These are phyloP conservation scores for Crocodylus rhombifer DNA, from an alignment of 2,797 vertebrate species.

Conservation along the genomic window DNA sequence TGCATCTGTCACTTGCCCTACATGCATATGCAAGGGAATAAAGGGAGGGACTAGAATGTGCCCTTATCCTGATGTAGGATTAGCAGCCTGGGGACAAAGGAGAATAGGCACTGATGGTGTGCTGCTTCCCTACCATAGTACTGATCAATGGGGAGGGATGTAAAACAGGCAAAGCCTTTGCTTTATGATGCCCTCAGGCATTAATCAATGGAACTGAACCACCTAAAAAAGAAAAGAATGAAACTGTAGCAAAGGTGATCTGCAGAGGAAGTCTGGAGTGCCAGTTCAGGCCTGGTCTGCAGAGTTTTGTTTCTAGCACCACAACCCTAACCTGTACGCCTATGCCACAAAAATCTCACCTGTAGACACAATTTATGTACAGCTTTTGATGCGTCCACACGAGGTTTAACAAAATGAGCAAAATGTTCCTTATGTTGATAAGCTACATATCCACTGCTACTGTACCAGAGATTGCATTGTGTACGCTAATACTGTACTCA, in stretches of 20 bases:
- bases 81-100: not conserved
- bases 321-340: rapidly evolving
- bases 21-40: not conserved
- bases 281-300: not conserved
- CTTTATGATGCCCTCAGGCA: not conserved
- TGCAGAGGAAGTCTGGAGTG: not conserved
- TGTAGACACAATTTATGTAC: rapidly evolving
- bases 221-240: not conserved
- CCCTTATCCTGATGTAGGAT: not conserved
- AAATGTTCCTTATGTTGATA: too few species aligned
- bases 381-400: rapidly evolving
- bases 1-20: not conserved
- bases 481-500: too few species aligned
- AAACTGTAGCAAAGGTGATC: not conserved
- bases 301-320: not conserved
- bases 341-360: not conserved
- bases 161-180: not conserved
- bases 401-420: rapidly evolving
- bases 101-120: not conserved
- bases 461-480: too few species aligned
- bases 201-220: not conserved
- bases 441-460: not conserved
- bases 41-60: not conserved
- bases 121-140: not conserved
- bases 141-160: not conserved